Evolutionary conservation across 2,888 invertebrate species (phyloP).

Genomic region (Dicycla oo): DNA sequence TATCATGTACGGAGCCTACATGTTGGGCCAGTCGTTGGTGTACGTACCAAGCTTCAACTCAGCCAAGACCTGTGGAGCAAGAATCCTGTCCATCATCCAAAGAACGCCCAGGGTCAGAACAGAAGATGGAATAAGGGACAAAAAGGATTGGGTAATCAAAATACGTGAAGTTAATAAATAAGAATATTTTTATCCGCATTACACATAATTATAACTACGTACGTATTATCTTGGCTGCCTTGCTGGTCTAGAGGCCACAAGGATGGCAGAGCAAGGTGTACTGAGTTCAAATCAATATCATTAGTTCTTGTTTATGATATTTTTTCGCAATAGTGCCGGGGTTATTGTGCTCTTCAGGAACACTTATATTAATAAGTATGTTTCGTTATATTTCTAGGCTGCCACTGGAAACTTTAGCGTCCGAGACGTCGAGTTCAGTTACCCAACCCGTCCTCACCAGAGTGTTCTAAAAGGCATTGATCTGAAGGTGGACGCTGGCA

Average conservation of each 20-base stretch:
- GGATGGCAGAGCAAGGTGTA: background rate
- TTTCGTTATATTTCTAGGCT: conserved; percentile 76
- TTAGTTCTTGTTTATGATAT: background rate
- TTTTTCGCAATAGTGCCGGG: background rate
- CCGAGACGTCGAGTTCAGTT: conserved; percentile 93
- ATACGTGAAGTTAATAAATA: background rate
- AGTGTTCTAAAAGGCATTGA: conserved; percentile 93
- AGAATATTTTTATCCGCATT: background rate
- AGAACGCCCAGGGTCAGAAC: conserved; percentile 81
- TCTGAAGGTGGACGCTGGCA: conserved; percentile 92
- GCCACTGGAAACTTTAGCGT: conserved; percentile 92
- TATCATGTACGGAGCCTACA: conserved; percentile 94
- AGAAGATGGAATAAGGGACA: conserved; percentile 78
- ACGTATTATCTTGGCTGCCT: background rate
- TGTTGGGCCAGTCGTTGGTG: conserved; percentile 94
- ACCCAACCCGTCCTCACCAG: conserved; percentile 94
- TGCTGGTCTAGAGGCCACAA: background rate
- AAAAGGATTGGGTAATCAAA: conserved; percentile 79
- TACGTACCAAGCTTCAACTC: conserved; percentile 94
- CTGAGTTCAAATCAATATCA: background rate
- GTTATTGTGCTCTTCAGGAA: background rate
- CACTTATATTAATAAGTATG: background rate
- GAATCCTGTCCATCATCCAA: conserved; percentile 80
- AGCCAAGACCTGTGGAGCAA: conserved; percentile 89
- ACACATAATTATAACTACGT: background rate